Base-by-base conservation (phyloP, 2,888 invertebrate species). In the Tuta absoluta region DNA sequence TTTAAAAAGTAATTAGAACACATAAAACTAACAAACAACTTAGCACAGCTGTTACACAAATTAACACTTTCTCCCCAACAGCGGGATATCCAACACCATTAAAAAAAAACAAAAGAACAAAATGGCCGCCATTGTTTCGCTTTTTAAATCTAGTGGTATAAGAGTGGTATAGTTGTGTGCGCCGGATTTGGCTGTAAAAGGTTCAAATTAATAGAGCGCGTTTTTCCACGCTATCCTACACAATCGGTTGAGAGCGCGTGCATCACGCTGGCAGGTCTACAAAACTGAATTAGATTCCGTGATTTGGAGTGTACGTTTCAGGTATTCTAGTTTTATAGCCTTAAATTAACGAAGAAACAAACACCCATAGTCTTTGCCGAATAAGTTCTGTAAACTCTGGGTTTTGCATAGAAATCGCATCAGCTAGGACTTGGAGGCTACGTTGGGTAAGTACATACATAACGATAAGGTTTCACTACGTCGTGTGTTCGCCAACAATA, bases 121-220 rank as follows among this genome's bases (percentile, higher is more conserved):
- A 48, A 48, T 28, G 19, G 24, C 48, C 0, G 23, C 48, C 49
- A 65, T 65, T 65, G 65, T 57, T 56, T 56, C 56, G 58, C 37
- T 51, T 10, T 23, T 59, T 41, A 37, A 59, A 33, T 37, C 38
- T 65, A 41, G 53, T 37, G 23, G 51, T 53, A 53, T 24, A 19
- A 17, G 19, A 23, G 23, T 41, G 11, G 24, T 23, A 24, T 53
- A 53, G 51, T 53, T 53, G 45, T 45, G 45, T 17, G 45, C 23
- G n/a, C 41, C 64, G 63, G 63, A 63, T 63, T 60, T 56, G 21
- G 24, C 58, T 62, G 48, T 62, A 66, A 62, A 65, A 65, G 65
- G 51, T 38, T 41, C 49, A 56, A 63, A 64, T 66, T 66, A 66
- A 63, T 66, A 66, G 66, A 66, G 62, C 51, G 51, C 51, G 23